Evolutionary conservation across 92 coral and sea anemone genomes (phyloP).

Genomic region (Epizoanthus ramosus): DNA sequence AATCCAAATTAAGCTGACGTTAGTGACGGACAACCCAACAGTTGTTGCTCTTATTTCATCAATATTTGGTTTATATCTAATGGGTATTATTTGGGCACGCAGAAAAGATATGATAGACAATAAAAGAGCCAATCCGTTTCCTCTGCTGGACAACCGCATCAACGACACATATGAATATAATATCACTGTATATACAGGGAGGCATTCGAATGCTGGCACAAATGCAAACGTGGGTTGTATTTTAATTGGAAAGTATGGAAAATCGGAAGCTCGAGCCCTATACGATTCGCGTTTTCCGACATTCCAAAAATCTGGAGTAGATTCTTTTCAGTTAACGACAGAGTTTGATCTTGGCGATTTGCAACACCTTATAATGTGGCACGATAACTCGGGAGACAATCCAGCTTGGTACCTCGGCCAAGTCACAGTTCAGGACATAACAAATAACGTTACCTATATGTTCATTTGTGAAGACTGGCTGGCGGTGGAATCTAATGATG

Average conservation of each 20-base stretch:
- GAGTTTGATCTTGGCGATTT: conserved; percentile 76
- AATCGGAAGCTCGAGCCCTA: conserved; percentile 65
- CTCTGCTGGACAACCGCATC: conserved; percentile 65
- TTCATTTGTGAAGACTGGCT: conserved; percentile 93
- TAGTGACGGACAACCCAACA: conserved; percentile 15
- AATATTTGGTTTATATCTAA: conserved; percentile 17
- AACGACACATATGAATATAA: conserved; percentile 71
- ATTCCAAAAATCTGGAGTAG: conserved; percentile 82
- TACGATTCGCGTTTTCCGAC: conserved; percentile 63
- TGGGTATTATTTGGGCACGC: conserved; percentile 31
- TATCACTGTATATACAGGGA: conserved; percentile 83
- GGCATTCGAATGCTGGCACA: conserved; percentile 72
- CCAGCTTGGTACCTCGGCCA: conserved; percentile 94
- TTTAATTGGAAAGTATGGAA: conserved; percentile 71
- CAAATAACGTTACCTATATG: conserved; percentile 65
- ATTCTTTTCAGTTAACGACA: conserved; percentile 75
- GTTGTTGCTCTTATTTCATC: conserved; percentile 32
- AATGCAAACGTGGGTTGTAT: conserved; percentile 74
- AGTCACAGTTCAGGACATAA: conserved; percentile 77
- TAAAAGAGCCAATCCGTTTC: conserved; percentile 61
- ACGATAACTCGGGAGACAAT: conserved; percentile 78
- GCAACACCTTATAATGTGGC: conserved; percentile 78
- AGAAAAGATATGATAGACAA: conserved; percentile 19
- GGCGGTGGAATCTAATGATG: conserved; percentile 92
- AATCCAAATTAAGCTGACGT: background rate